phyloP scores from a whole-genome alignment of 2,797 vertebrate genomes.

The Tokudaia muenninki region DNA sequence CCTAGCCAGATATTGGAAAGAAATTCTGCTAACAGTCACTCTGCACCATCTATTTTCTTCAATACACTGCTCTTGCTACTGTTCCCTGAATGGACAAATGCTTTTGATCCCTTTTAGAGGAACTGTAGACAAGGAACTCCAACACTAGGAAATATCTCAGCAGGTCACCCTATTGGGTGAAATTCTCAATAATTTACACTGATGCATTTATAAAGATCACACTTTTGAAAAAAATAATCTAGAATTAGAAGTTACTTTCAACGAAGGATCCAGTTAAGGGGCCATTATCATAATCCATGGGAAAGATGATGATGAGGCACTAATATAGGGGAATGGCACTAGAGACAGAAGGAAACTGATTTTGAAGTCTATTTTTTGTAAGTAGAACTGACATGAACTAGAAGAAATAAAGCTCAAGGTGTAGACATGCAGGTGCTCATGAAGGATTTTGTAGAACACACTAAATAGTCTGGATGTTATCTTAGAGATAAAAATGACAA shows the following conservation, averaged over 20 bases:
- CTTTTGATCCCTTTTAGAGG: conserved; percentile 11
- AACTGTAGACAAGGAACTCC: conserved; percentile 44
- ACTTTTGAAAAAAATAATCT: conserved; percentile 66
- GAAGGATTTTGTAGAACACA: not conserved
- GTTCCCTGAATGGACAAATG: conserved; percentile 25
- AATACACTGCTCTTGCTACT: not conserved
- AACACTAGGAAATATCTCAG: conserved; percentile 70
- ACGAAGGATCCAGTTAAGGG: conserved; percentile 35
- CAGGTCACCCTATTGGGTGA: conserved; percentile 39
- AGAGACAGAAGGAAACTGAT: conserved; percentile 50
- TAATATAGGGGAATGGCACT: not conserved
- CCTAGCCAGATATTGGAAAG: not conserved
- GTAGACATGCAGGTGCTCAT: not conserved
- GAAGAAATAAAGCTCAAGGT: conserved; percentile 58
- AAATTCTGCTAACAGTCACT: not conserved
- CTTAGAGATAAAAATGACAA: not conserved
- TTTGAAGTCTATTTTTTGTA: conserved; percentile 57
- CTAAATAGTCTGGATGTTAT: conserved; percentile 37
- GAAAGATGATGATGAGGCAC: conserved; percentile 20
- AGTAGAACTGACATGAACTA: conserved; percentile 17
- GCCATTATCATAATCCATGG: conserved; percentile 38
- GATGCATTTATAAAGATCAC: conserved; percentile 58
- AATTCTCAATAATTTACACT: conserved; percentile 63
- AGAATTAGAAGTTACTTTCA: conserved; percentile 37
- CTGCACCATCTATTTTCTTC: not conserved